A percentile compares a stretch with the other conserved stretches of the same genome.
phyloP scores from a whole-genome alignment of 1,140 invertebrate species.

The Harpegnathos saltator region DNA sequence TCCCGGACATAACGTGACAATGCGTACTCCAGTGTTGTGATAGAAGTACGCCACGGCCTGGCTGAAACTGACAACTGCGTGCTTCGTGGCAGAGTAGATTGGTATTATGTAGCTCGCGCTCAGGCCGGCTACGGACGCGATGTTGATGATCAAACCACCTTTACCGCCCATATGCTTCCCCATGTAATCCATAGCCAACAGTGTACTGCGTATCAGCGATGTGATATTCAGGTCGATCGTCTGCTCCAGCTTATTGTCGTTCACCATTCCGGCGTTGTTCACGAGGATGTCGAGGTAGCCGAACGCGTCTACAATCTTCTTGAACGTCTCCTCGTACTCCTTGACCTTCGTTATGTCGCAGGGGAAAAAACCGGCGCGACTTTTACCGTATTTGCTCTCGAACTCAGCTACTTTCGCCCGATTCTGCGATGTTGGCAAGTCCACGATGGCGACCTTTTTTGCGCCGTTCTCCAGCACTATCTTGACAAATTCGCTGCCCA shows the following conservation, averaged over 20 bases:
- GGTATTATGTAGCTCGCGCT: no score
- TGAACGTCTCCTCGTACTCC: constrained; percentile 71
- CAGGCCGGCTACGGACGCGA: no score
- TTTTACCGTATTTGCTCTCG: constrained; percentile 77
- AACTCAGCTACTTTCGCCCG: constrained; percentile 6
- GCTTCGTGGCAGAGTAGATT: no score
- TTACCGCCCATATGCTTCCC: no score
- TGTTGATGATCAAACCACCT: no score
- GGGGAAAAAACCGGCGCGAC: constrained; percentile 23
- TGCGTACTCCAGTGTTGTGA: no score
- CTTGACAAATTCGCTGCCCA: constrained; percentile 83
- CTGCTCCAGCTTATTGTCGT: constrained; percentile 85
- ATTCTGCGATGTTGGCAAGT: constrained; percentile 36
- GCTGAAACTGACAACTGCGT: no score
- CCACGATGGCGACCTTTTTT: constrained; percentile 69
- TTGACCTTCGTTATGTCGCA: constrained; percentile 34
- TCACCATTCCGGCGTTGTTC: constrained; percentile 88
- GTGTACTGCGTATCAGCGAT: no score
- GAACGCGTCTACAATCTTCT: constrained; percentile 81
- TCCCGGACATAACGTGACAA: no score
- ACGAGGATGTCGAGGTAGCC: constrained; percentile 88
- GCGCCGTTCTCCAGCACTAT: constrained; percentile 83
- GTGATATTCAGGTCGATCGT: no score
- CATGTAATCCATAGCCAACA: no score
- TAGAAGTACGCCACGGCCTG: no score